Evolutionary conservation across 2,888 invertebrate species (phyloP).

Genomic region (Thymelicus sylvestris): DNA sequence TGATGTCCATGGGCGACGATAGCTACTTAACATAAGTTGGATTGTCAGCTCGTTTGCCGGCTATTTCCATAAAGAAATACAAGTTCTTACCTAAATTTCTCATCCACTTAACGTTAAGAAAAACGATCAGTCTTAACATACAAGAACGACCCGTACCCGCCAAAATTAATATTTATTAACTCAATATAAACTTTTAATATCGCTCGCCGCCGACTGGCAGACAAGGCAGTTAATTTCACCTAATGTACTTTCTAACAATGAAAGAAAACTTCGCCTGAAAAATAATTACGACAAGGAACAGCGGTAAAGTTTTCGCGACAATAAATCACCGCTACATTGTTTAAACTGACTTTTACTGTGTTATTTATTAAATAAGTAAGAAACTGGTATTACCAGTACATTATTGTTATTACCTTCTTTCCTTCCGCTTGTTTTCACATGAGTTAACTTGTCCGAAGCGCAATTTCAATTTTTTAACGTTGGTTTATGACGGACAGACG

Average conservation of each 20-base stretch:
- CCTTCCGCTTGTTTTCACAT: background rate
- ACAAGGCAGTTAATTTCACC: slow-evolving; percentile 24
- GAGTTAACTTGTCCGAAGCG: background rate
- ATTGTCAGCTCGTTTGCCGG: no score
- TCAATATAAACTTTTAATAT: background rate
- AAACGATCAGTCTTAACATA: no score
- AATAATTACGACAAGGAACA: slow-evolving; percentile 36
- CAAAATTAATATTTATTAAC: no score
- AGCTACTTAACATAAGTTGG: no score
- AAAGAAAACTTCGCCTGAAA: slow-evolving; percentile 35
- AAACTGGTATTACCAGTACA: slow-evolving; percentile 5
- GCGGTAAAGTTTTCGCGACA: slow-evolving; percentile 27
- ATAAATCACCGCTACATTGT: slow-evolving; percentile 38
- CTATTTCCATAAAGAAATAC: no score
- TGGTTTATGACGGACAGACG: no score
- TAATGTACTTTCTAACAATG: slow-evolving; percentile 36
- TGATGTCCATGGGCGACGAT: no score
- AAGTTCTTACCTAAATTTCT: no score
- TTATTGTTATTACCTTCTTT: slow-evolving; percentile 1
- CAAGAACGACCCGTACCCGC: no score
- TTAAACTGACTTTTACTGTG: slow-evolving; percentile 33
- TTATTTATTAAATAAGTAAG: slow-evolving; percentile 32
- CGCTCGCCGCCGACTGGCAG: background rate
- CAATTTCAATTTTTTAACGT: background rate
- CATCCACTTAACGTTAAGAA: no score